Base-by-base conservation (phyloP, 2,888 invertebrate genomes). In the Dicycla oo region DNA sequence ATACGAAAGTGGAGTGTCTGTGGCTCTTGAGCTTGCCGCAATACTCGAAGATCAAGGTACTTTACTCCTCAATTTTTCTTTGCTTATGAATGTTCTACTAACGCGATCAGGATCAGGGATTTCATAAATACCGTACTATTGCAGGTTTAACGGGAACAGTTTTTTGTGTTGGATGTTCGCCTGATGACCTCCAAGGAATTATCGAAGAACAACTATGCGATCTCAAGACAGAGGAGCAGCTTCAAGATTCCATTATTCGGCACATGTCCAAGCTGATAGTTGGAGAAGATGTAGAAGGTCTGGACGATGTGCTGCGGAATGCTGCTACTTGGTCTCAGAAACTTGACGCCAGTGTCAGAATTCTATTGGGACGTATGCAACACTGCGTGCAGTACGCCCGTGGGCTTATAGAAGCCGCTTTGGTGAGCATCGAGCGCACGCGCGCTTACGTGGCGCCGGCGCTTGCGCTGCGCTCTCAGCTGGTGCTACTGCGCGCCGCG, bases 31-130 rank as follows among this genome's bases (percentile, higher is more conserved):
- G 79, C 80, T 93, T 63, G 91, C 91, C 5, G 82, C 88, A 8
- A 85, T 91, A 63, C 80, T 93, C 10, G 93, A 93, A 86, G 74
- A 85, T 8, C 74, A 87, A n/a, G 93, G 93, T 93, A 40, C 2
- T 18, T 10, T 49, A 5, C 20, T 7, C 7, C 8, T 38, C 1
- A 34, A 8, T 15, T 13, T 57, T 13, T 57, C 7, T 26, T 23
- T 60, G 2, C 0, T 23, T 18, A 13, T 43, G 11, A 23, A 3
- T 43, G 11, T 60, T 10, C 15, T 20, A 11, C 3, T 6, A 15
- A 26, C 1, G 0, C 65, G 10, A 30, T 18, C 8, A 43, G 0
- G 8, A 5, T 53, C 15, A 43, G 1, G 6, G 4, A 2, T 13
- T 38, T 63, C 6, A 51, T 30, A 40, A 26, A 26, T 18, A 49